Evolutionary conservation across 2,888 invertebrate genomes (phyloP).

Genomic region (Amphipoea lucens): DNA sequence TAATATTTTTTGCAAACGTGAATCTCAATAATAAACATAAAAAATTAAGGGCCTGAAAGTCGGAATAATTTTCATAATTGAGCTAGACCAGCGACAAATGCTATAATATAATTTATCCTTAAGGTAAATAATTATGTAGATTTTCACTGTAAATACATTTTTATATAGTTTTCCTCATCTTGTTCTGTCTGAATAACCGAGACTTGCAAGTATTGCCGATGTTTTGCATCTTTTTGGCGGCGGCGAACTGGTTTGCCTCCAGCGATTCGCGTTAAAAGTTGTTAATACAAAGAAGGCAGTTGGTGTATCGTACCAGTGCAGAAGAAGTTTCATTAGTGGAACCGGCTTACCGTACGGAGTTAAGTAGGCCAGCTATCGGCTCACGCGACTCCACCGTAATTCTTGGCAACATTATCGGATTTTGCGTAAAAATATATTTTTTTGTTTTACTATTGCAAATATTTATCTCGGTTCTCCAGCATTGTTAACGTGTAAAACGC

Average conservation of each 20-base stretch:
- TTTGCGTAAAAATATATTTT: conserved; percentile 58
- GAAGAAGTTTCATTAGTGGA: conserved; percentile 75
- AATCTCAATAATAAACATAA: neutral
- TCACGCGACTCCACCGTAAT: conserved; percentile 75
- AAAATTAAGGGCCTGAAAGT: neutral
- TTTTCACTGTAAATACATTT: conserved; percentile 16
- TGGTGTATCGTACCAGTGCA: conserved; percentile 68
- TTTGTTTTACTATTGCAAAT: conserved; percentile 47
- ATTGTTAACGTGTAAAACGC: conserved; percentile 40
- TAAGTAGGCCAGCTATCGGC: conserved; percentile 78
- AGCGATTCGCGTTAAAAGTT: conserved; percentile 47
- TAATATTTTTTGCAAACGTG: conserved; percentile 3
- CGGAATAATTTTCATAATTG: conserved; percentile 13
- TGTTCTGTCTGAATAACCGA: conserved; percentile 18
- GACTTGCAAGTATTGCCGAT: conserved; percentile 23
- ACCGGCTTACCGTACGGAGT: conserved; percentile 73
- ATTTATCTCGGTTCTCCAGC: conserved; percentile 50
- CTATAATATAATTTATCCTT: conserved; percentile 21
- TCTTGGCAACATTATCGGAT: conserved; percentile 65
- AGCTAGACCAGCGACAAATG: neutral
- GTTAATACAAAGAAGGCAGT: conserved; percentile 65
- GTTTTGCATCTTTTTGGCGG: conserved; percentile 54
- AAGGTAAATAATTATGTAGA: conserved; percentile 35
- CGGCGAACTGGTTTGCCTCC: conserved; percentile 60
- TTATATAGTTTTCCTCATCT: conserved; percentile 52